phyloP scores from a whole-genome alignment of 2,888 invertebrate genomes.

The Oscheius sp. region DNA sequence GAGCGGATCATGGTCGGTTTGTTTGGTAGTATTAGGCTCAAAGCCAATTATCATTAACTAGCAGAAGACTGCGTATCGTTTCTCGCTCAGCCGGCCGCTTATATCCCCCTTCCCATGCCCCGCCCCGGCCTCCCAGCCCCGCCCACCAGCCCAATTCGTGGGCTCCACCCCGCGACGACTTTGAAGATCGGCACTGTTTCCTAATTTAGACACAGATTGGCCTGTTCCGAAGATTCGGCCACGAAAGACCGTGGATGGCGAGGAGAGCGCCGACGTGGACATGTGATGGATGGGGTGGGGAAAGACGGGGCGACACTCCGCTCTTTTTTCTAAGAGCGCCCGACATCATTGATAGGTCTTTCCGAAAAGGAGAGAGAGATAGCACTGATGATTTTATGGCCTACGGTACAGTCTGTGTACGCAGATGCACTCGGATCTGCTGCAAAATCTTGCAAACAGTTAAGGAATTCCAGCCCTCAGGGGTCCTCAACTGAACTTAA shows the following conservation, averaged over 20 bases:
- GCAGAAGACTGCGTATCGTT: conserved; percentile 51
- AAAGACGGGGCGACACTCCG: conserved; percentile 6
- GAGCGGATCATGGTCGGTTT: conserved; percentile 36
- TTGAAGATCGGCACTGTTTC: conserved; percentile 41
- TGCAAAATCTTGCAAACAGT: no score
- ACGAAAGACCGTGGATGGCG: not conserved
- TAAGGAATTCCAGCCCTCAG: no score
- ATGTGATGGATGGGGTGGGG: conserved; percentile 24
- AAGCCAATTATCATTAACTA: conserved; percentile 51
- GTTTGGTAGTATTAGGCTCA: conserved; percentile 22
- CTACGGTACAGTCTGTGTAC: not conserved
- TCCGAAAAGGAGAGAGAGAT: not conserved
- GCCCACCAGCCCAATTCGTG: conserved; percentile 7
- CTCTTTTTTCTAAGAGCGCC: conserved; percentile 21
- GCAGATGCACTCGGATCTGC: not conserved
- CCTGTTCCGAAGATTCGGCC: conserved; percentile 29
- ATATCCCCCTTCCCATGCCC: conserved; percentile 27
- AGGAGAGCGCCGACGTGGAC: conserved; percentile 14
- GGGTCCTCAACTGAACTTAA: no score
- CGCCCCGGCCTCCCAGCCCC: conserved; percentile 14
- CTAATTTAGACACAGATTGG: conserved; percentile 38
- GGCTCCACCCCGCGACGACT: conserved; percentile 37
- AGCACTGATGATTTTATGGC: not conserved
- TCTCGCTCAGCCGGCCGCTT: conserved; percentile 8
- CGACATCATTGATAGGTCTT: conserved; percentile 16